Conservation (phyloP, 2,113 vertebrate species). For the Sterrhoptilus dennistouni region DNA sequence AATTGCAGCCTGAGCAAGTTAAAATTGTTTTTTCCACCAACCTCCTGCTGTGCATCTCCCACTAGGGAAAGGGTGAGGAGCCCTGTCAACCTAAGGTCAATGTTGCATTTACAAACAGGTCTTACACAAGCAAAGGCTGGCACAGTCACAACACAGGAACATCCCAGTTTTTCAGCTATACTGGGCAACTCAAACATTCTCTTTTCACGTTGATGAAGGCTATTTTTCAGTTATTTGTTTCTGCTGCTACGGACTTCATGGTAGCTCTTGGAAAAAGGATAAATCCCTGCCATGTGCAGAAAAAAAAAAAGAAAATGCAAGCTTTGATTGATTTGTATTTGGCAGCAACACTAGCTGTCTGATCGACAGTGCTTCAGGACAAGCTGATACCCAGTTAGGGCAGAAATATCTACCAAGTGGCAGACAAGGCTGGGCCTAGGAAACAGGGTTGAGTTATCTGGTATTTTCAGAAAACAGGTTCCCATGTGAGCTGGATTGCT, state of each 20-base stretch:
- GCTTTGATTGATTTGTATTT: neutral
- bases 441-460: neutral
- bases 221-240: neutral
- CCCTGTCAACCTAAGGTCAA: neutral
- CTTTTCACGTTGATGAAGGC: neutral
- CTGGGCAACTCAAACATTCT: neutral
- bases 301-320: neutral
- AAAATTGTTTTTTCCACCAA: neutral
- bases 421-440: neutral
- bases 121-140: neutral
- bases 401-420: neutral
- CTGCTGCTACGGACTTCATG: neutral
- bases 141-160: too few relatives aligned
- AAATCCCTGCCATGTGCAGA: neutral
- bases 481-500: neutral
- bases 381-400: neutral
- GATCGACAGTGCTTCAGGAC: neutral
- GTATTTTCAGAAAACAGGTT: constrained; percentile 14
- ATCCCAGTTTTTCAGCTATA: neutral
- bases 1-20: neutral
- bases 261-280: neutral
- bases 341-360: neutral
- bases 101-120: neutral
- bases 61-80: neutral
- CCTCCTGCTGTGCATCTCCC: neutral